These are phyloP conservation scores for Nasonia vitripennis DNA, from an alignment of 1,140 invertebrate genomes.

Conservation along the genomic window DNA sequence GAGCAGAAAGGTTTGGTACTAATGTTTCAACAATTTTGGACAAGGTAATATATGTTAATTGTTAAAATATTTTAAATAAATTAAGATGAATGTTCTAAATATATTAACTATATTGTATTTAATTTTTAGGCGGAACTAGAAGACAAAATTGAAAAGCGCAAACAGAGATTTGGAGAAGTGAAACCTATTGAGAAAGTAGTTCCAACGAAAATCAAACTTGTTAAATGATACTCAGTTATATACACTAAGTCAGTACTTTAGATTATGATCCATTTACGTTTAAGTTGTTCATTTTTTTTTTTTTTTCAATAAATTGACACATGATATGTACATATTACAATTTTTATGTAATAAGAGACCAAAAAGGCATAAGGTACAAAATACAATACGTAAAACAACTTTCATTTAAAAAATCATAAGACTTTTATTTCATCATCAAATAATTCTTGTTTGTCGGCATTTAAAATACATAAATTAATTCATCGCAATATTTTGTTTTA, in stretches of 20 bases:
- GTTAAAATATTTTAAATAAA: conserved; percentile 1
- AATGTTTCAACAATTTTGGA: conserved; percentile 82
- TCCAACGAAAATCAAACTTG: conserved; percentile 71
- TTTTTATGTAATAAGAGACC: conserved; percentile 33
- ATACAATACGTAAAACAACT: conserved; percentile 21
- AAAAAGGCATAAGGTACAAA: conserved; percentile 39
- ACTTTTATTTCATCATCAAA: conserved; percentile 46
- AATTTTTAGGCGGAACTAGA: conserved; percentile 74
- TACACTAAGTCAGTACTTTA: conserved; percentile 67
- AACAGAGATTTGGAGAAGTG: conserved; percentile 80
- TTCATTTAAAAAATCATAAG: conserved; percentile 42
- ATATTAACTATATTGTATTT: not conserved
- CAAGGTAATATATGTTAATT: conserved; percentile 71
- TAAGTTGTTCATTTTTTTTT: conserved; percentile 49
- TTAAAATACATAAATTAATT: conserved; percentile 42
- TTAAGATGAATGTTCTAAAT: not conserved
- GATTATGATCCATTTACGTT: conserved; percentile 51
- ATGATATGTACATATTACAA: conserved; percentile 47
- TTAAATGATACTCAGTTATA: conserved; percentile 73
- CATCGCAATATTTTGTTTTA: conserved; percentile 39
- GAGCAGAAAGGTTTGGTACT: conserved; percentile 85
- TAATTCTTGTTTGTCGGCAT: conserved; percentile 30
- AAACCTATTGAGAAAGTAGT: conserved; percentile 64
- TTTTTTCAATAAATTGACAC: conserved; percentile 52
- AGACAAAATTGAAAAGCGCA: conserved; percentile 82